Base-by-base conservation (phyloP, 92 coral and sea anemone genomes). In the Bergia sp. region DNA sequence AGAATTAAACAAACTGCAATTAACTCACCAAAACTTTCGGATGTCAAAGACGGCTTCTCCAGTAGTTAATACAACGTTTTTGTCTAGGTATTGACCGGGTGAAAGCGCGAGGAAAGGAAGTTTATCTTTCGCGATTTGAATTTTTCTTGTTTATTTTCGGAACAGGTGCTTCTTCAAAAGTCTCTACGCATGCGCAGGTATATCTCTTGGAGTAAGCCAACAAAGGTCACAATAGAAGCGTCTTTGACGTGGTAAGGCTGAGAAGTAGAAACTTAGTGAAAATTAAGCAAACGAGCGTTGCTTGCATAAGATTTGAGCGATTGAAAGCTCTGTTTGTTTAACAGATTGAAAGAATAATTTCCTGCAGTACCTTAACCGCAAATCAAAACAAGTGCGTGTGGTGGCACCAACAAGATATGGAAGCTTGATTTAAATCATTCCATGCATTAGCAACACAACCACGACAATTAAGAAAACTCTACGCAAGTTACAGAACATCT, bases 71-170 rank as follows among this genome's bases (percentile, higher is more conserved):
- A 8, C 39, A 38, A 36, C 20, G 20, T 73, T 29, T 13, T 7
- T 73, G 77, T 9, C 43, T 3, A 7, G 40, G 20, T 73, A 73
- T 38, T 36, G 39, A 73, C 15, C 41, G 20, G 42, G 77, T 73
- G 77, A 73, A 38, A n/a, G 74, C 16, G 5, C 38, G 40, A 61
- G 43, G 3, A 20, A 29, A 73, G 77, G 40, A 73, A 73, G 77
- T 73, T 73, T 73, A 73, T 73, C 77, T 73, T 38, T 73, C 7
- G 42, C 77, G 43, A 73, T 73, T 73, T 73, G 40, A 73, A 73
- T 73, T 73, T 73, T 73, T 73, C 77, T 73, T 73, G 77, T 73
- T 73, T 73, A 73, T 73, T 21, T 7, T 13, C 2, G 39, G 43
- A 73, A 73, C 77, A 73, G 77, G 77, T 73, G 77, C 42, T 73